Evolutionary conservation across 2,113 vertebrate species (phyloP).

Genomic region (Saccopteryx bilineata): DNA sequence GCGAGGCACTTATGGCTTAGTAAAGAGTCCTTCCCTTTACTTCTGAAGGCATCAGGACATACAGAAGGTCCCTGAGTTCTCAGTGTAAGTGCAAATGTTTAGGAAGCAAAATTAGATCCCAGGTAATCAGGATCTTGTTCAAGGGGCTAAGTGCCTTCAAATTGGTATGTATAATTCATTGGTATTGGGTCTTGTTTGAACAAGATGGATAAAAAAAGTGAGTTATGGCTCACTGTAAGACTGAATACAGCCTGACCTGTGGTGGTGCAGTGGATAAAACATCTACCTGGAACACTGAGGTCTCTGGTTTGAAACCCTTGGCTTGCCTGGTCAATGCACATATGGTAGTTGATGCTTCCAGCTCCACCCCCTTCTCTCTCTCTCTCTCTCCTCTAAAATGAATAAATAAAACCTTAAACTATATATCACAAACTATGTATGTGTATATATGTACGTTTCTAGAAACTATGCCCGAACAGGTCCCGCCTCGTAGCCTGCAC

Average conservation of each 20-base stretch:
- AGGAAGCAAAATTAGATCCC: not conserved
- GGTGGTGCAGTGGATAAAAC: too few species aligned
- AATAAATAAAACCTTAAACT: too few species aligned
- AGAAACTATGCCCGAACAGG: not conserved
- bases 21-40: not conserved
- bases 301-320: too few species aligned
- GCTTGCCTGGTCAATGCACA: too few species aligned
- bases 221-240: constrained; percentile 26
- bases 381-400: too few species aligned
- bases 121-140: constrained; percentile 12
- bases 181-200: not conserved
- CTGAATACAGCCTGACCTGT: not conserved
- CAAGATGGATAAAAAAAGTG: not conserved
- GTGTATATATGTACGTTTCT: not conserved
- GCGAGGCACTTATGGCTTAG: not conserved
- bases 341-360: too few species aligned
- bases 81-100: not conserved
- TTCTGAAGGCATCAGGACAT: not conserved
- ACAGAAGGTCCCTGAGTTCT: not conserved
- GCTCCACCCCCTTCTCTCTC: too few species aligned
- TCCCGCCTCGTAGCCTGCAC: not conserved
- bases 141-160: constrained; percentile 33
- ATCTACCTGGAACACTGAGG: too few species aligned
- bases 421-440: too few species aligned
- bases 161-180: constrained; percentile 27